These are phyloP conservation scores for Bombus soroeensis DNA, from an alignment of 1,140 invertebrate genomes.

Conservation along the genomic window DNA sequence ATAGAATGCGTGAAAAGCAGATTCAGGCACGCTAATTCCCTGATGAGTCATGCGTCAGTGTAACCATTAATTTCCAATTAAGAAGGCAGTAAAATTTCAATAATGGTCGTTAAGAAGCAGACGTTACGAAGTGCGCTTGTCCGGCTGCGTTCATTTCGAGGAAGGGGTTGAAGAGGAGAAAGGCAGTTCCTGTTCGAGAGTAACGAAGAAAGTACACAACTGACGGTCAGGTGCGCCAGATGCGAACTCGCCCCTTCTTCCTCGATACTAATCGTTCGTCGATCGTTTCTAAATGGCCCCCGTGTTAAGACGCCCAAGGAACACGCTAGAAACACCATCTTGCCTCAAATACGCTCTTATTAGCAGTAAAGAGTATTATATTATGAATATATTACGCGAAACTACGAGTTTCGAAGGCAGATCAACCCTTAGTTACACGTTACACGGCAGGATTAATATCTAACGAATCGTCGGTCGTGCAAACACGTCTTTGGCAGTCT, in stretches of 20 bases:
- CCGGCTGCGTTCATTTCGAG: constrained; percentile 57
- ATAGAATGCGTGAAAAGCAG: not conserved
- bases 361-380: not conserved
- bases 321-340: constrained; percentile 2
- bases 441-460: constrained; percentile 73
- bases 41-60: constrained; percentile 72
- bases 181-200: constrained; percentile 4
- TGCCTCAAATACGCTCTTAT: not conserved
- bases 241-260: constrained; percentile 73
- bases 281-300: constrained; percentile 76
- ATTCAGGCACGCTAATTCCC: constrained; percentile 60
- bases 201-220: constrained; percentile 63
- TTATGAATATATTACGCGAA: not conserved
- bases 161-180: constrained; percentile 66
- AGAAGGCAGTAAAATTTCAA: constrained; percentile 82
- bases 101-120: constrained; percentile 82
- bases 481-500: constrained; percentile 70
- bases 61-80: constrained; percentile 83
- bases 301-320: constrained; percentile 25
- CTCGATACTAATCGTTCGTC: constrained; percentile 80
- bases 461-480: constrained; percentile 79
- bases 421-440: constrained; percentile 49
- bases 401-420: constrained; percentile 27
- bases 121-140: constrained; percentile 77
- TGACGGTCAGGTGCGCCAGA: constrained; percentile 82